phyloP scores from a whole-genome alignment of 2,797 vertebrate species.

The Bovichtus variegatus region DNA sequence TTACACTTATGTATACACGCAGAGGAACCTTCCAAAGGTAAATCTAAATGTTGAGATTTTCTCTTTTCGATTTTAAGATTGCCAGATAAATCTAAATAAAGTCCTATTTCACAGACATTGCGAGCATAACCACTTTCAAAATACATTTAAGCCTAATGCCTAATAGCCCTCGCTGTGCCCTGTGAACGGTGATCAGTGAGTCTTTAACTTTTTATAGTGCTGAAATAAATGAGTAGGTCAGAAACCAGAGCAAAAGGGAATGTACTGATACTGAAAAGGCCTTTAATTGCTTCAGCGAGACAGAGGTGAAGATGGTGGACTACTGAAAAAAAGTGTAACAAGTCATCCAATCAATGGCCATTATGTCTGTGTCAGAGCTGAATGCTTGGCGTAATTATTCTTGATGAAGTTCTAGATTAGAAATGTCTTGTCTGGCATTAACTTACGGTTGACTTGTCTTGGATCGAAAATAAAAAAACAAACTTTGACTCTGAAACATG shows the following conservation, averaged over 20 bases:
- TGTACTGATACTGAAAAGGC: slow-evolving; percentile 8
- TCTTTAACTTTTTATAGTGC: neutral
- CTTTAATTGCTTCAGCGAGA: slow-evolving; percentile 9
- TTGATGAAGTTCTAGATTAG: slow-evolving; percentile 45
- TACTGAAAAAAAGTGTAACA: slow-evolving; percentile 21
- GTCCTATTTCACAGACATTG: neutral
- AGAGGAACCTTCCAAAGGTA: neutral
- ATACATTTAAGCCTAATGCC: neutral
- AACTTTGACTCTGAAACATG: neutral
- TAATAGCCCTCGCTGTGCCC: neutral
- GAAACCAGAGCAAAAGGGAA: neutral
- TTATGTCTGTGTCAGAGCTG: slow-evolving; percentile 31
- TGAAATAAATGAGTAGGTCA: neutral
- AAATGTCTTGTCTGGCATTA: slow-evolving; percentile 29
- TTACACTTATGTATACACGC: neutral
- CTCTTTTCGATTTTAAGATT: neutral
- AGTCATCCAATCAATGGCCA: slow-evolving; percentile 31
- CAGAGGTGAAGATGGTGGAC: slow-evolving; percentile 4
- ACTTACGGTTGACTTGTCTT: slow-evolving; percentile 1
- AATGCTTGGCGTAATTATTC: slow-evolving; percentile 23
- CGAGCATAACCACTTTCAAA: neutral
- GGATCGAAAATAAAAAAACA: neutral
- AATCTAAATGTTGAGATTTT: neutral
- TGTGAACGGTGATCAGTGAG: neutral
- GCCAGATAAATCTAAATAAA: neutral